These are phyloP conservation scores for Chymomyza amoena DNA, from an alignment of 2,888 invertebrate genomes.

Conservation along the genomic window DNA sequence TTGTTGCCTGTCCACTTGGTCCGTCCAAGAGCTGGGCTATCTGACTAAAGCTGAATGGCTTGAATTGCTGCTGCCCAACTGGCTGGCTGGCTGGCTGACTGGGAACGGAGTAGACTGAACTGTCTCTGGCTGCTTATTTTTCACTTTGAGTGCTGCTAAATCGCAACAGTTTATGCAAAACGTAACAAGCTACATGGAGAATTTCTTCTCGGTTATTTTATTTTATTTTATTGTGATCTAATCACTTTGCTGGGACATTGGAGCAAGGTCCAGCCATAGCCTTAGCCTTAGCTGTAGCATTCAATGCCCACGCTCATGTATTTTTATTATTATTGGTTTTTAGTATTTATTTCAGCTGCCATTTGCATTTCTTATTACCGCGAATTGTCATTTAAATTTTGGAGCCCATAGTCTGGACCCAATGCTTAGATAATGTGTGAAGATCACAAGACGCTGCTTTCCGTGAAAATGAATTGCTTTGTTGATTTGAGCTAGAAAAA, in stretches of 20 bases:
- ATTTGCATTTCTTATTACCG: slow-evolving; percentile 65
- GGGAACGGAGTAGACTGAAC: background rate
- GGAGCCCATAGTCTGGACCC: background rate
- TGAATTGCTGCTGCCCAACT: background rate
- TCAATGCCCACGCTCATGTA: slow-evolving; percentile 60
- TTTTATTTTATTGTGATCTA: slow-evolving; percentile 63
- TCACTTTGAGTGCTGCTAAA: slow-evolving; percentile 44
- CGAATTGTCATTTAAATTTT: slow-evolving; percentile 60
- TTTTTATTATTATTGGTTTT: slow-evolving; percentile 71
- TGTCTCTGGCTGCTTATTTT: slow-evolving; percentile 52
- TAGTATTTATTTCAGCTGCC: slow-evolving; percentile 52
- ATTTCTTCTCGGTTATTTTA: slow-evolving; percentile 4
- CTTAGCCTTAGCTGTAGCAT: background rate
- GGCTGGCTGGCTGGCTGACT: background rate
- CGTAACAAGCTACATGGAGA: slow-evolving; percentile 36
- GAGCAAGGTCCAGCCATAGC: background rate
- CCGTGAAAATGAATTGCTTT: slow-evolving; percentile 67
- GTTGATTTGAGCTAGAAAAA: slow-evolving; percentile 50
- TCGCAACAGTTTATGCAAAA: slow-evolving; percentile 67
- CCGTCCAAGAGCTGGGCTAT: background rate
- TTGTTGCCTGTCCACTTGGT: background rate
- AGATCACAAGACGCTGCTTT: slow-evolving; percentile 47
- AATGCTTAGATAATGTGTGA: slow-evolving; percentile 56
- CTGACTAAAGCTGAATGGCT: background rate
- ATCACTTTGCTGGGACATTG: slow-evolving; percentile 35